phyloP scores from a whole-genome alignment of 2,113 vertebrate genomes.

The Equus quagga region DNA sequence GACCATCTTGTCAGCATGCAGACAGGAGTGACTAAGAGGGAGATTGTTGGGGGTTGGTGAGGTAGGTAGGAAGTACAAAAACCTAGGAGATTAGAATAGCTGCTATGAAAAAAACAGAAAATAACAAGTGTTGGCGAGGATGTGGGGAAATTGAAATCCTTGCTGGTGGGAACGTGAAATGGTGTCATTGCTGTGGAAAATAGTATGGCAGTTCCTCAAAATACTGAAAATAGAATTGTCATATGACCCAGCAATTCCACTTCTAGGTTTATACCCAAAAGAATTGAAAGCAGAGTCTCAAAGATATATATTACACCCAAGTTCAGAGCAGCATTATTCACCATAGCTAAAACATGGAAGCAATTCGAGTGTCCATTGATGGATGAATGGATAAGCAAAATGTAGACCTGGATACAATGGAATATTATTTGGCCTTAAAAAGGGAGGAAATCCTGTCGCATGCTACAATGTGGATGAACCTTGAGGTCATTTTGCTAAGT shows the following conservation, averaged over 20 bases:
- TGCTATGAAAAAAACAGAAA: background rate
- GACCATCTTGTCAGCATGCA: background rate
- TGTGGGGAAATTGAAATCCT: background rate
- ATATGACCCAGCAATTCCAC: background rate
- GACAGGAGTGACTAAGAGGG: background rate
- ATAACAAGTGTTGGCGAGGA: background rate
- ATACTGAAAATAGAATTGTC: background rate
- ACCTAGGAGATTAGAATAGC: background rate
- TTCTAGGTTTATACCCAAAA: background rate
- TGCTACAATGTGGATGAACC: background rate
- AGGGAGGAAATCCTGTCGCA: background rate
- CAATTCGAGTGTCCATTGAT: rapidly evolving
- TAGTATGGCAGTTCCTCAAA: background rate
- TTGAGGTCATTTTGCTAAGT: background rate
- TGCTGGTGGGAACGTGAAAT: background rate
- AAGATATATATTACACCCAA: background rate
- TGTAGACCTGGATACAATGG: rapidly evolving
- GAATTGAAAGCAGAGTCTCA: background rate
- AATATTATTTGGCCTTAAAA: background rate
- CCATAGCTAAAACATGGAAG: background rate
- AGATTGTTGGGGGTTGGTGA: background rate
- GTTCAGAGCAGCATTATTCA: background rate
- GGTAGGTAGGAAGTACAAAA: background rate
- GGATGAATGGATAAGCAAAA: background rate
- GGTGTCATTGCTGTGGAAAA: background rate